Base-by-base conservation (phyloP, 2,888 invertebrate species). In the Apotomis turbidana region DNA sequence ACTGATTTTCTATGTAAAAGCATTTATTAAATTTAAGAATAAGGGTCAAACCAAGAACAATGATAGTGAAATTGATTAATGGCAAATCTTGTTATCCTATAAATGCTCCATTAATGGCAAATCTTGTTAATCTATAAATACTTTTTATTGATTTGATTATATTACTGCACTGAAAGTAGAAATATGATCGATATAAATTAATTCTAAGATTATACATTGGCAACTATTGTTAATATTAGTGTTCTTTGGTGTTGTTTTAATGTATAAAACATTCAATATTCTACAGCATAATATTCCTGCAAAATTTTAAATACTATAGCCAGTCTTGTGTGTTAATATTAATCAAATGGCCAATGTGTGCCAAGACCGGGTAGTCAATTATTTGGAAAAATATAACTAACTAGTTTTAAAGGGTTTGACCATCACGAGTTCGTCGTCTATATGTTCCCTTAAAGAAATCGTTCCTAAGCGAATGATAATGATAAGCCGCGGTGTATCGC, bases 221-320 rank as follows among this genome's bases (percentile, higher is more conserved):
- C 71, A 75, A 44, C 76, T 74, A 75, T 74, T 79, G 79, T 77
- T 77, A 83, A 80, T 78, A 78, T 71, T 80, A 78, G 78, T 73
- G 62, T 79, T 74, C 80, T 82, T 84, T 81, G 82, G 83, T 81
- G 77, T 79, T 79, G 41, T 57, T 60, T 51, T 62, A 72, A 62
- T 38, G 62, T 68, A 52, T 60, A 57, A 57, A 71, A 68, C 67
- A 68, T 68, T 57, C 4, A 36, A 51, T 57, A 52, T 52, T 49
- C 38, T 67, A 66, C 55, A 66, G 68, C 67, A 62, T 57, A 71
- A 67, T 62, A 67, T 51, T 51, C 55, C 54, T 58, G 67, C 27
- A 27, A 60, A 49, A 68, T 49, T 62, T 5, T 6, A 41, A 41
- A 41, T 41, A 61, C 57, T 71, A 71, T 54, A 51, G 67, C 71